Conservation (phyloP, 2,113 vertebrate species). For the Gobiocypris rarus region DNA sequence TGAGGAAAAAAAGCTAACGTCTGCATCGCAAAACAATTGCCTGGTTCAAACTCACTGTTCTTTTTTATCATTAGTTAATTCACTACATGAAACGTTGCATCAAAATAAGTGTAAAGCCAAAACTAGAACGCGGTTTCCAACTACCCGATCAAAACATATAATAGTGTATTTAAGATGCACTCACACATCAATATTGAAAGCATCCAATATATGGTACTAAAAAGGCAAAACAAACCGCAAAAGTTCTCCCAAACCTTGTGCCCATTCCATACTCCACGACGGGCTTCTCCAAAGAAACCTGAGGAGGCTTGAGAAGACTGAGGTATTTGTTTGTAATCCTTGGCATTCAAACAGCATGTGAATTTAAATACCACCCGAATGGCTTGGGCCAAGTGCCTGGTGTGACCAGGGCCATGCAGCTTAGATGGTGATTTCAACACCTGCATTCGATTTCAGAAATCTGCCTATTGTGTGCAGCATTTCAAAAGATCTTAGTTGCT, state of each 20-base stretch:
- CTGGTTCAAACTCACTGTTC: neutral
- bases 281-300: neutral
- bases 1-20: conserved; percentile 17
- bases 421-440: conserved; percentile 29
- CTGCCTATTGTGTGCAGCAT: neutral
- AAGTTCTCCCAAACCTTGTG: neutral
- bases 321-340: conserved; percentile 39
- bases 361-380: conserved; percentile 34
- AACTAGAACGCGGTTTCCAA: neutral
- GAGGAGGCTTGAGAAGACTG: conserved; percentile 24
- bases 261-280: neutral
- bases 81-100: neutral
- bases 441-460: conserved; percentile 13
- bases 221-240: neutral
- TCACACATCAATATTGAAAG: neutral
- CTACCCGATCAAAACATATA: neutral
- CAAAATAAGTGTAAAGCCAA: neutral
- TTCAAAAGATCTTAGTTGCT: conserved; percentile 3
- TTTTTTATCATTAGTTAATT: neutral
- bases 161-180: neutral
- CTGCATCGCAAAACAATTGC: conserved; percentile 18
- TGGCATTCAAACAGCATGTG: conserved; percentile 19
- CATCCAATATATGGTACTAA: neutral
- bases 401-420: conserved; percentile 25
- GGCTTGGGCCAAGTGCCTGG: conserved; percentile 10